Evolutionary conservation across 2,888 invertebrate species (phyloP).

Genomic region (Cosmorhoe ocellata): DNA sequence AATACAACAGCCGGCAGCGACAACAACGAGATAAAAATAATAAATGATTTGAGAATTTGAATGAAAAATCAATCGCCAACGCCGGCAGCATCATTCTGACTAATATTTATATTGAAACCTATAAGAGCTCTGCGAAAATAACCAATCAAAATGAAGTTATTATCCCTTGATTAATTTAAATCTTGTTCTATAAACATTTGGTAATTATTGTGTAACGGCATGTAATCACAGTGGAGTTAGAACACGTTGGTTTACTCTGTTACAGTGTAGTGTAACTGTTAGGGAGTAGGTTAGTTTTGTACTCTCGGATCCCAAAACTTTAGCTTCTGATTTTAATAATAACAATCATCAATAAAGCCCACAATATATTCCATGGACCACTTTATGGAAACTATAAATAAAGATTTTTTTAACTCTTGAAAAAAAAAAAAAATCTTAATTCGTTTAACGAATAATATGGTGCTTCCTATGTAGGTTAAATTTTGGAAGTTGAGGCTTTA

Average conservation of each 20-base stretch:
- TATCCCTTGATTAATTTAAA: slow-evolving; percentile 60
- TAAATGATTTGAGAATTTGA: slow-evolving; percentile 25
- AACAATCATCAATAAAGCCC: too few relatives aligned
- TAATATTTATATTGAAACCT: slow-evolving; percentile 6
- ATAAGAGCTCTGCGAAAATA: slow-evolving; percentile 38
- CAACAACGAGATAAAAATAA: slow-evolving; percentile 20
- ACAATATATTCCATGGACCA: too few relatives aligned
- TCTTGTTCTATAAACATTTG: slow-evolving; percentile 56
- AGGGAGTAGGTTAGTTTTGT: slow-evolving; percentile 2
- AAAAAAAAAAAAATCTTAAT: too few relatives aligned
- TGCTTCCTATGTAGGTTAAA: too few relatives aligned
- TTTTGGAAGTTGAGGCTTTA: too few relatives aligned
- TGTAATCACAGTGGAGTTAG: slow-evolving; percentile 39
- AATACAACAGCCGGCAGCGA: slow-evolving; percentile 8
- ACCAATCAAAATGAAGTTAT: slow-evolving; percentile 54
- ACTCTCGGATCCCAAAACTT: not conserved
- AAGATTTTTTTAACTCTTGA: too few relatives aligned
- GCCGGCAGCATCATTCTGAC: slow-evolving; percentile 18
- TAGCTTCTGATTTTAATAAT: too few relatives aligned
- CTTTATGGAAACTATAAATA: too few relatives aligned
- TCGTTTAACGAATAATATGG: too few relatives aligned
- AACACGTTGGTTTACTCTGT: slow-evolving; percentile 36
- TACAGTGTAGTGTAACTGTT: slow-evolving; percentile 25
- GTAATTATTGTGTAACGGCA: slow-evolving; percentile 61
- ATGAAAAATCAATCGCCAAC: slow-evolving; percentile 28